A percentile compares a stretch with the other conserved stretches of the same genome.
Evolutionary conservation across 2,797 vertebrate species (phyloP).

Genomic region (Prunella strophiata): DNA sequence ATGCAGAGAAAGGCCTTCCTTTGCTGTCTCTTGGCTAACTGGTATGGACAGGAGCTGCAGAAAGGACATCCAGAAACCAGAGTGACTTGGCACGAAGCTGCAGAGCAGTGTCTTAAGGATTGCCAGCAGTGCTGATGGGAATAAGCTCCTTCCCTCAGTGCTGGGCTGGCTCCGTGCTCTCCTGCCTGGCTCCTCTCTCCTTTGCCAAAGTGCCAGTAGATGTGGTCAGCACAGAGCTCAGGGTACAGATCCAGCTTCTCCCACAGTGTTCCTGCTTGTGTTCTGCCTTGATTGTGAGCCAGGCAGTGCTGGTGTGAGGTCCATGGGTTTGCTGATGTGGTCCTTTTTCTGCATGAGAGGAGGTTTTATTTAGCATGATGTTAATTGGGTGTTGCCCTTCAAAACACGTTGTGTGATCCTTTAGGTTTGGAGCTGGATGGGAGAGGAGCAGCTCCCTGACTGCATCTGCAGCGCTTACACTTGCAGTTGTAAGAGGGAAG

Average conservation of each 20-base stretch:
- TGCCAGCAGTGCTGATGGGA: neutral
- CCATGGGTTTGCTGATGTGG: neutral
- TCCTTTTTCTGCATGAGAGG: neutral
- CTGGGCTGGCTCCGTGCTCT: neutral
- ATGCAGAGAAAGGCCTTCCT: neutral
- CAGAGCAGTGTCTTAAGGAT: neutral
- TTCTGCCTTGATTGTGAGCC: neutral
- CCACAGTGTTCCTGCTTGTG: accelerated
- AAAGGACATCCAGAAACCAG: neutral
- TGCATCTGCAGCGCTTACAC: neutral
- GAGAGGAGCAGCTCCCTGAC: neutral
- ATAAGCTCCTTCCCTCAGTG: neutral
- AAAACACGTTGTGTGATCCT: neutral
- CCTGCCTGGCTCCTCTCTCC: neutral
- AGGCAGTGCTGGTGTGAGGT: accelerated
- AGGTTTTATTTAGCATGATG: neutral
- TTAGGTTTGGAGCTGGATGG: neutral
- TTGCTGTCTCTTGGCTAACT: neutral
- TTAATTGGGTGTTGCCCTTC: constrained; percentile 23
- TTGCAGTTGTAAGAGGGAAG: neutral
- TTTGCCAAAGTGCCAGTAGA: neutral
- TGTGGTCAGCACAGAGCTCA: neutral
- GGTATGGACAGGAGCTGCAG: neutral
- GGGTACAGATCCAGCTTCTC: neutral
- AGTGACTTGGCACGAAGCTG: neutral